Percentiles rank a stretch among this genome's conserved stretches.
Evolutionary conservation across 2,113 vertebrate genomes (phyloP).

Genomic region (Misgurnus anguillicaudatus): DNA sequence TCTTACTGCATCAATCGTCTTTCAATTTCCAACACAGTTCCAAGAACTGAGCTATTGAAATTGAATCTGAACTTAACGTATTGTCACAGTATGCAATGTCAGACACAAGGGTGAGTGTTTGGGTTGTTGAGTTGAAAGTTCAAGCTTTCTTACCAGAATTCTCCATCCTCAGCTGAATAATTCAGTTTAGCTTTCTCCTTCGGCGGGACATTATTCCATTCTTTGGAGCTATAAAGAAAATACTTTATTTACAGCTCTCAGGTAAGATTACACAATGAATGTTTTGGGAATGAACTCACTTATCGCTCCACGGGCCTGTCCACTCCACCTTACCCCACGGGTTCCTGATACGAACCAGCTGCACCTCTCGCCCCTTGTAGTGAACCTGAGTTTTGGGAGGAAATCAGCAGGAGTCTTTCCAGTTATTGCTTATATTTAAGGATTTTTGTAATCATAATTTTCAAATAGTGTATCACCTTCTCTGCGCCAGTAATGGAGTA

Average conservation of each 20-base stretch:
- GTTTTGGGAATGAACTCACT: constrained; percentile 46
- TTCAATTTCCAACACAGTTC: no score
- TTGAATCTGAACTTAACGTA: no score
- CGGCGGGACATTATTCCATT: constrained; percentile 38
- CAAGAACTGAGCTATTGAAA: no score
- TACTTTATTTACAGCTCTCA: neutral
- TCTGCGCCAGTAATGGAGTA: constrained; percentile 66
- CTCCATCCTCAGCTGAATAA: constrained; percentile 77
- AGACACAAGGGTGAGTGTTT: no score
- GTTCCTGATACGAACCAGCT: constrained; percentile 64
- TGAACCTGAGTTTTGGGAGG: constrained; percentile 37
- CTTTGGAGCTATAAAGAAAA: constrained; percentile 43
- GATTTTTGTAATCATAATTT: neutral
- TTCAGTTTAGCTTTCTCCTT: constrained; percentile 72
- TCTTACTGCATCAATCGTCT: no score
- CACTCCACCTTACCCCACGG: constrained; percentile 72
- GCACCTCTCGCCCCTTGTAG: constrained; percentile 1
- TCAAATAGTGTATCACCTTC: neutral
- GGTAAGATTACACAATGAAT: neutral
- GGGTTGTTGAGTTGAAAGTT: no score
- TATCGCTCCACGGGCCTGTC: constrained; percentile 67
- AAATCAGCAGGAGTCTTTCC: neutral
- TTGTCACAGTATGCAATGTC: no score
- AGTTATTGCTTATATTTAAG: neutral
- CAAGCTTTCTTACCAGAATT: constrained; percentile 76